A percentile compares a stretch with the other conserved stretches of the same genome.
Evolutionary conservation across 2,888 invertebrate species (phyloP).

Genomic region (Palloptera scutellata): DNA sequence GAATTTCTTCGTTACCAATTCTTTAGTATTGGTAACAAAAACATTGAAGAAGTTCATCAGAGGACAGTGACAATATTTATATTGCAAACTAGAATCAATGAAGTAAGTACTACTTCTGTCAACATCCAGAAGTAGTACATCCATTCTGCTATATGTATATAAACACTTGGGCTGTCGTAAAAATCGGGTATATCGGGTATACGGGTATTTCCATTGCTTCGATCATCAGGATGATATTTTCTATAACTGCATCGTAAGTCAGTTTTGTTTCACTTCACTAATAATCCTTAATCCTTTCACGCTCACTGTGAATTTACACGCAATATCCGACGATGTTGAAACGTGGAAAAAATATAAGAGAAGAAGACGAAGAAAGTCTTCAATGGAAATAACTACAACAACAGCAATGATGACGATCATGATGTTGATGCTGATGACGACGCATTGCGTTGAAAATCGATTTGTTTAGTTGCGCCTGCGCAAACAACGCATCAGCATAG

Average conservation of each 20-base stretch:
- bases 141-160: too few species aligned
- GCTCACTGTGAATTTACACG: conserved; percentile 56
- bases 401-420: conserved; percentile 25
- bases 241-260: conserved; percentile 4
- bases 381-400: conserved; percentile 24
- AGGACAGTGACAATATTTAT: too few species aligned
- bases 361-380: conserved; percentile 11
- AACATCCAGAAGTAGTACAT: too few species aligned
- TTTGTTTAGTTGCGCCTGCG: conserved; percentile 63
- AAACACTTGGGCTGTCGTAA: too few species aligned
- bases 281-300: conserved; percentile 61
- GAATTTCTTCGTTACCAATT: too few species aligned
- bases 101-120: too few species aligned
- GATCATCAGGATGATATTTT: neutral
- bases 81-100: too few species aligned
- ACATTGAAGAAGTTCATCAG: too few species aligned
- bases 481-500: conserved; percentile 57
- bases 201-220: neutral
- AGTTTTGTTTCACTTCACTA: conserved; percentile 43
- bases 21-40: too few species aligned
- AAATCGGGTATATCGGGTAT: too few species aligned
- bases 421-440: conserved; percentile 27
- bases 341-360: conserved; percentile 24
- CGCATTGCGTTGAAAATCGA: conserved; percentile 62
- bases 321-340: neutral